These are phyloP conservation scores for Agrilus planipennis DNA, from an alignment of 1,140 invertebrate species.

Conservation along the genomic window DNA sequence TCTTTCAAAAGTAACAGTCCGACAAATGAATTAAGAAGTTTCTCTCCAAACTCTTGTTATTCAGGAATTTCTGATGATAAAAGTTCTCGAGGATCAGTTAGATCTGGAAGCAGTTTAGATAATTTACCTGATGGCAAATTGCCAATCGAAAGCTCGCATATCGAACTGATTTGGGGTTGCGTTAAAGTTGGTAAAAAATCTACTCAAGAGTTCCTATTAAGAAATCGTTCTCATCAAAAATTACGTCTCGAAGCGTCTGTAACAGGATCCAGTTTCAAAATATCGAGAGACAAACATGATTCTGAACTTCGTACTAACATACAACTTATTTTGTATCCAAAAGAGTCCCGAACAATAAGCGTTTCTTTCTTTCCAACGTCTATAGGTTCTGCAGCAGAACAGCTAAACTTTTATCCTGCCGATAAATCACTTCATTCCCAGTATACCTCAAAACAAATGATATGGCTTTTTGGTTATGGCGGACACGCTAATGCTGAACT, in stretches of 20 bases:
- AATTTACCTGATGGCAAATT: conserved; percentile 30
- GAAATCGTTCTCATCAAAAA: conserved; percentile 38
- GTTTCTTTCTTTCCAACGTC: conserved; percentile 36
- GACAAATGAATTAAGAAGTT: too few species aligned
- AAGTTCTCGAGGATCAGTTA: too few species aligned
- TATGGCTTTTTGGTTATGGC: conserved; percentile 39
- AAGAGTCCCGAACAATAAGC: conserved; percentile 36
- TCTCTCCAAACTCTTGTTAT: too few species aligned
- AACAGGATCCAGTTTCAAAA: conserved; percentile 22
- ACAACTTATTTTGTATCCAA: conserved; percentile 33
- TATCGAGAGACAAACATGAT: conserved; percentile 19
- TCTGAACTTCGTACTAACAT: conserved; percentile 20
- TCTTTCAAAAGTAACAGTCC: too few species aligned
- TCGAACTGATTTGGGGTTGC: conserved; percentile 40
- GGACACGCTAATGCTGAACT: conserved; percentile 37
- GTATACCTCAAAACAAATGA: conserved; percentile 24
- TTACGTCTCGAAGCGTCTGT: conserved; percentile 36
- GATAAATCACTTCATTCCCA: conserved; percentile 28
- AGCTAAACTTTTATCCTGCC: conserved; percentile 37
- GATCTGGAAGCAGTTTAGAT: conserved; percentile 22
- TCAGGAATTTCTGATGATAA: too few species aligned
- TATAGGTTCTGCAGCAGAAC: conserved; percentile 34
- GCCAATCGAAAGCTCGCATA: conserved; percentile 38
- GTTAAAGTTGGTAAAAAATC: conserved; percentile 36
- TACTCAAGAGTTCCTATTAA: conserved; percentile 37